Percentiles rank a stretch among this genome's conserved stretches.
These are phyloP conservation scores for Amphipoea lucens DNA, from an alignment of 2,888 invertebrate species.

Conservation along the genomic window DNA sequence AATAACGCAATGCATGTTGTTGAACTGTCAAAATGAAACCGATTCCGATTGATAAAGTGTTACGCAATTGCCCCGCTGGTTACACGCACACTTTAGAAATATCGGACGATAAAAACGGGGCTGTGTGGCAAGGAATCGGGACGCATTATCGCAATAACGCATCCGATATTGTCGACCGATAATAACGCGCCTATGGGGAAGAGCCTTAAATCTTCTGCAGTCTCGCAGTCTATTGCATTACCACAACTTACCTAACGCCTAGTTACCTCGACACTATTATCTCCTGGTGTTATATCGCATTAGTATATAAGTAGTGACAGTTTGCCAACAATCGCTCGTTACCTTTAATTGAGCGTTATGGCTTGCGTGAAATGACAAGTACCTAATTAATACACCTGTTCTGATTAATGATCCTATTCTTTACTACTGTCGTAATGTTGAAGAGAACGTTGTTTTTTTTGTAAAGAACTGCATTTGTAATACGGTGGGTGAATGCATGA, in stretches of 20 bases:
- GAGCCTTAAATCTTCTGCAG: not conserved
- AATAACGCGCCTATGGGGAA: too few relatives aligned
- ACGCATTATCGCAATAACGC: too few relatives aligned
- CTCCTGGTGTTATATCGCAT: constrained; percentile 47
- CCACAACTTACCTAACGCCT: constrained; percentile 35
- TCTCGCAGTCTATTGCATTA: constrained; percentile 22
- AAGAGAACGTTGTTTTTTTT: constrained; percentile 30
- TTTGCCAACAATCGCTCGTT: constrained; percentile 50
- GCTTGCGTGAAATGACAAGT: constrained; percentile 41
- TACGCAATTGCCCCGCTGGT: too few relatives aligned
- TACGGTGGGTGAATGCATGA: not conserved
- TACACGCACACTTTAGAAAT: too few relatives aligned
- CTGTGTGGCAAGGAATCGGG: too few relatives aligned
- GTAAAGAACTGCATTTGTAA: constrained; percentile 5
- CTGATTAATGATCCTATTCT: constrained; percentile 19
- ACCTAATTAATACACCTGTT: constrained; percentile 29
- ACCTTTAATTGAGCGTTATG: constrained; percentile 39
- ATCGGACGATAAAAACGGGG: too few relatives aligned
- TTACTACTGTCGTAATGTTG: constrained; percentile 23
- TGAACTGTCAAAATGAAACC: too few relatives aligned
- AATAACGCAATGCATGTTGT: too few relatives aligned
- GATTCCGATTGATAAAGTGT: too few relatives aligned
- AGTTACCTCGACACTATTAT: constrained; percentile 33
- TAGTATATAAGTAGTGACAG: constrained; percentile 44
- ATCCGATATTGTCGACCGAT: too few relatives aligned